phyloP scores from a whole-genome alignment of 2,797 vertebrate genomes.

The Taeniopygia guttata region DNA sequence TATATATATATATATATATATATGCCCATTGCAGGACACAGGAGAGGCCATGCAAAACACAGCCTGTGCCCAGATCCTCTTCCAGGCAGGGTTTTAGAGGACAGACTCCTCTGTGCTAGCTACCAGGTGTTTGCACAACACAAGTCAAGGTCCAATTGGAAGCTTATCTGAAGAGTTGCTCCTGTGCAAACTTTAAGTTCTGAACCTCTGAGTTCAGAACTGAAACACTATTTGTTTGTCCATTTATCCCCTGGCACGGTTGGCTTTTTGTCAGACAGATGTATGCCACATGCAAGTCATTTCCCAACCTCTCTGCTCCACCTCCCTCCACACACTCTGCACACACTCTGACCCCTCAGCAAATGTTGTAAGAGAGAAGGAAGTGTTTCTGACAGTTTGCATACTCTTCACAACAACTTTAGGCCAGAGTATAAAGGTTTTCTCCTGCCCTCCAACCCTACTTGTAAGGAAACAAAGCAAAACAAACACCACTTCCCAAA shows the following conservation, averaged over 20 bases:
- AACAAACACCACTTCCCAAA: slow-evolving; percentile 37
- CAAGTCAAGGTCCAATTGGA: slow-evolving; percentile 54
- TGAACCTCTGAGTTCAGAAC: slow-evolving; percentile 21
- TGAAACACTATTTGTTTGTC: slow-evolving; percentile 40
- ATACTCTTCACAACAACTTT: slow-evolving; percentile 31
- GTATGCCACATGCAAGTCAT: slow-evolving; percentile 50
- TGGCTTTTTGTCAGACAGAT: slow-evolving; percentile 62
- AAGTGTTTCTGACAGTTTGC: slow-evolving; percentile 48
- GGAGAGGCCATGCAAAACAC: background rate
- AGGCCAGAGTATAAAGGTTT: slow-evolving; percentile 11
- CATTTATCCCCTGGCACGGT: slow-evolving; percentile 45
- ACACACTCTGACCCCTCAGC: slow-evolving; percentile 37
- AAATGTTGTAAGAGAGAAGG: slow-evolving; percentile 11
- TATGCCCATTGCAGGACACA: background rate
- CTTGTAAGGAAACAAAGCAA: slow-evolving; percentile 35
- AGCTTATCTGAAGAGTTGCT: slow-evolving; percentile 36
- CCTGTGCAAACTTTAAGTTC: slow-evolving; percentile 31
- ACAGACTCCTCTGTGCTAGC: background rate
- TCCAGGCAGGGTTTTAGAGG: background rate
- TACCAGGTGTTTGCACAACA: slow-evolving; percentile 25
- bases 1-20: background rate
- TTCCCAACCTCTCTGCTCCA: slow-evolving; percentile 53
- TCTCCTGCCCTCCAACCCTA: background rate
- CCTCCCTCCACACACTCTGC: slow-evolving; percentile 39
- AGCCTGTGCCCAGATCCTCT: background rate